Conservation (phyloP, 1,140 invertebrate genomes). For the Brachionus plicatilis region DNA sequence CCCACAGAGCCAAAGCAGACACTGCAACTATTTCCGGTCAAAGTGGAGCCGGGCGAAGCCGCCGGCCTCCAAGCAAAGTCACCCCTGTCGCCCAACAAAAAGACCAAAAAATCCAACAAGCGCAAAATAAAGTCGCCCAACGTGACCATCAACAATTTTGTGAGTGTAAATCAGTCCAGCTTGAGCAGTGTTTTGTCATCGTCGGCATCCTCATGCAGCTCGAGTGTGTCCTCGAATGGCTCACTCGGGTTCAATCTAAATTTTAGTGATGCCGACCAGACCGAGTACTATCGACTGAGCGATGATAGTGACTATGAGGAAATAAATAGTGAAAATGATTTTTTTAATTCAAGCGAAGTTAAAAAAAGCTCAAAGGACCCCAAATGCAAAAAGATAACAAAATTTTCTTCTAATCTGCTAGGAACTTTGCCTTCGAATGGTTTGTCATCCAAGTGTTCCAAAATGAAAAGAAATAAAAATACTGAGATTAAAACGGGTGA, state of each 20-base stretch:
- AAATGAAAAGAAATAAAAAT: not conserved
- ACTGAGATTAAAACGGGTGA: not conserved
- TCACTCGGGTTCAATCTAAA: not conserved
- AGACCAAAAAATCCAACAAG: not conserved
- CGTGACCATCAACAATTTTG: not conserved
- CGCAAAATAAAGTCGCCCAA: conserved; percentile 2
- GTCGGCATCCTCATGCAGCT: not conserved
- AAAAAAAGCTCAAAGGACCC: not conserved
- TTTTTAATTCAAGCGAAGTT: not conserved
- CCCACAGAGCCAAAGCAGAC: not conserved
- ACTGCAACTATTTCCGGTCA: not conserved
- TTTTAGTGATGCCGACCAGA: not conserved
- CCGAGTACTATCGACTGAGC: not conserved
- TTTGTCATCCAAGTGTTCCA: not conserved
- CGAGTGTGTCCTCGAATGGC: not conserved
- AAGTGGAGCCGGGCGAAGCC: not conserved
- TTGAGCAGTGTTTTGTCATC: not conserved
- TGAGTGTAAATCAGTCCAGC: not conserved
- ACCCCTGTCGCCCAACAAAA: not conserved
- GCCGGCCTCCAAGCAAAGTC: not conserved
- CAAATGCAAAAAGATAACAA: not conserved
- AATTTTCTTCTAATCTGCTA: not conserved
- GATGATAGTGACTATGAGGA: conserved; percentile 2
- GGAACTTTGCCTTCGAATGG: not conserved
- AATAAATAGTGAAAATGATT: not conserved